These are phyloP conservation scores for Tetrapedia diversipes DNA, from an alignment of 2,888 invertebrate species.

Conservation along the genomic window DNA sequence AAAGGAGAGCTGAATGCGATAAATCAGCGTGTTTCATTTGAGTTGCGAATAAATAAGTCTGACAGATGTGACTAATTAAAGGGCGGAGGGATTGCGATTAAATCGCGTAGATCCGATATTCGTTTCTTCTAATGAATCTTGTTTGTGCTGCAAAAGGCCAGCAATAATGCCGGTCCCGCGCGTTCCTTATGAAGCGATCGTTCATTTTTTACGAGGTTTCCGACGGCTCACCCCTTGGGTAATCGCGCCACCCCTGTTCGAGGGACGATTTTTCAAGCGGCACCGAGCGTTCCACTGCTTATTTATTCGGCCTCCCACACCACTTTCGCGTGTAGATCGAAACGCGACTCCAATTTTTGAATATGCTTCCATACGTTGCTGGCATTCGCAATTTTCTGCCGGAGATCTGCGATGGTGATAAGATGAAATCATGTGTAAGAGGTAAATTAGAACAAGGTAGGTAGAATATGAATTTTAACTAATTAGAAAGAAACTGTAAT, in stretches of 20 bases:
- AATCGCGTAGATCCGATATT: not conserved
- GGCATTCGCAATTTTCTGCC: conserved; percentile 53
- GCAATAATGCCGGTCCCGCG: conserved; percentile 17
- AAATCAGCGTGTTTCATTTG: no score
- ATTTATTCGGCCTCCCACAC: conserved; percentile 51
- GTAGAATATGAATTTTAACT: no score
- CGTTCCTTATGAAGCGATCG: conserved; percentile 24
- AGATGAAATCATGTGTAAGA: no score
- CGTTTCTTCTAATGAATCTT: conserved; percentile 11
- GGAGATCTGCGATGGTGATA: conserved; percentile 23
- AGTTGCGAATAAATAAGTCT: no score
- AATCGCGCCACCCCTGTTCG: conserved; percentile 31
- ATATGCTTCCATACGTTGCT: conserved; percentile 45
- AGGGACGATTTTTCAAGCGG: conserved; percentile 40
- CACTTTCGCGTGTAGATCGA: conserved; percentile 57
- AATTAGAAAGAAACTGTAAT: no score
- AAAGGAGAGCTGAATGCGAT: no score
- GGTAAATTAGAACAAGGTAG: no score
- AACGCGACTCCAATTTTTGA: conserved; percentile 58
- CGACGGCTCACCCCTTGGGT: not conserved
- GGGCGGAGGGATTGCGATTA: no score
- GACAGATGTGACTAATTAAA: no score
- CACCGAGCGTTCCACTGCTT: conserved; percentile 33
- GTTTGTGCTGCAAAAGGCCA: conserved; percentile 2
- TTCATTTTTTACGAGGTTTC: conserved; percentile 46